Conservation (phyloP, 2,797 vertebrate genomes). For the Channa striata region DNA sequence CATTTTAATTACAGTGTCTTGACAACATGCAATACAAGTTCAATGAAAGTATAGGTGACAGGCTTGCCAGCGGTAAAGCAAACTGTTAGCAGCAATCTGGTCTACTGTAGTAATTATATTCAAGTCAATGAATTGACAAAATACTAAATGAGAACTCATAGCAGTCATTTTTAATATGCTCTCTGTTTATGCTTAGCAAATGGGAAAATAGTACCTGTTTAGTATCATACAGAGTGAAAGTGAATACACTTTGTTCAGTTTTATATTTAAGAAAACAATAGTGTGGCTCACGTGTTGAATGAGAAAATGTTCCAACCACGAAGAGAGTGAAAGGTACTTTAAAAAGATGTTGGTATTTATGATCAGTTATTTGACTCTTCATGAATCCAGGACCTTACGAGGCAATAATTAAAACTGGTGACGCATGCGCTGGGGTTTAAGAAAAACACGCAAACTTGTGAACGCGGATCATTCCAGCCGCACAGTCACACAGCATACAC, state of each 20-base stretch:
- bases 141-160: constrained; percentile 11
- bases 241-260: not conserved
- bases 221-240: not conserved
- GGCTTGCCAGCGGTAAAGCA: not conserved
- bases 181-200: constrained; percentile 5
- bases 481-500: constrained; percentile 34
- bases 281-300: not conserved
- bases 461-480: constrained; percentile 36
- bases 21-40: not conserved
- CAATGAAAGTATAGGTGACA: not conserved
- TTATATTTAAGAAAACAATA: not conserved
- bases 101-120: constrained; percentile 18
- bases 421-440: constrained; percentile 13
- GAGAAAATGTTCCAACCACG: not conserved
- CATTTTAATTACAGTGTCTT: not conserved
- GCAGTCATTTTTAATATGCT: constrained; percentile 6
- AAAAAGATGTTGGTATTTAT: too few relatives aligned
- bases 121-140: constrained; percentile 10
- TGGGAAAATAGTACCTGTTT: not conserved
- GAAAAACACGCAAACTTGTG: constrained; percentile 14
- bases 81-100: not conserved
- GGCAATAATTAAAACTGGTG: too few relatives aligned
- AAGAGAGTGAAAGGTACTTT: too few relatives aligned
- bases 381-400: too few relatives aligned
- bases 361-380: too few relatives aligned